Conservation (phyloP, 1,140 invertebrate species). For the Drosophila trapezifrons region DNA sequence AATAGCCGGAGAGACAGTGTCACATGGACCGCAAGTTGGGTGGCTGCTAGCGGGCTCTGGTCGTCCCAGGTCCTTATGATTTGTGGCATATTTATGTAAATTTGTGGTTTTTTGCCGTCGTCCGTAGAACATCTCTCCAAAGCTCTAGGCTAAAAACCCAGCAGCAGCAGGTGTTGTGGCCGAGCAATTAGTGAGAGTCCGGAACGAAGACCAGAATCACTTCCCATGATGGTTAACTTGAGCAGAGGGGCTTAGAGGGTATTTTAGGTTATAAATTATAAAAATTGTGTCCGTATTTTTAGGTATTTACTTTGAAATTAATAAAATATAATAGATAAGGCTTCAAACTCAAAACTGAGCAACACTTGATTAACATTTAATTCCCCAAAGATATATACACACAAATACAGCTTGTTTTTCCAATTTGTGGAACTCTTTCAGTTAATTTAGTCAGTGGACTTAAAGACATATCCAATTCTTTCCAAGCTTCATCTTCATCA, state of each 20-base stretch:
- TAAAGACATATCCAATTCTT: constrained; percentile 5
- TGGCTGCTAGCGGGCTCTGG: background rate
- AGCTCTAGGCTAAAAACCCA: constrained; percentile 21
- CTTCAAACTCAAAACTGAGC: background rate
- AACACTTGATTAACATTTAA: background rate
- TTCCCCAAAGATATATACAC: background rate
- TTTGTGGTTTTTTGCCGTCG: constrained; percentile 71
- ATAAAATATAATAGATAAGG: no score
- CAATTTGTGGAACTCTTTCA: no score
- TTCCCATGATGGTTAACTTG: constrained; percentile 41
- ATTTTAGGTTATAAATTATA: background rate
- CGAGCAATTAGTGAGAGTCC: constrained; percentile 70
- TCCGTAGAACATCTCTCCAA: constrained; percentile 47
- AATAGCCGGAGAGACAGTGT: constrained; percentile 59
- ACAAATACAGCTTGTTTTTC: no score
- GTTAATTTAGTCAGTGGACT: background rate
- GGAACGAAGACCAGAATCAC: constrained; percentile 17
- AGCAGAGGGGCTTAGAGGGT: background rate
- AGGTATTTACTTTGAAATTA: no score
- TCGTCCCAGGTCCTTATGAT: constrained; percentile 59
- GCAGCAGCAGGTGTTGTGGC: constrained; percentile 70
- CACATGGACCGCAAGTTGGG: constrained; percentile 55
- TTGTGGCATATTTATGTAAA: constrained; percentile 82
- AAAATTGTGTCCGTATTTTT: no score
- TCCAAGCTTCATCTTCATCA: background rate